phyloP scores from a whole-genome alignment of 2,797 vertebrate species.

The Cirrhinus molitorella region DNA sequence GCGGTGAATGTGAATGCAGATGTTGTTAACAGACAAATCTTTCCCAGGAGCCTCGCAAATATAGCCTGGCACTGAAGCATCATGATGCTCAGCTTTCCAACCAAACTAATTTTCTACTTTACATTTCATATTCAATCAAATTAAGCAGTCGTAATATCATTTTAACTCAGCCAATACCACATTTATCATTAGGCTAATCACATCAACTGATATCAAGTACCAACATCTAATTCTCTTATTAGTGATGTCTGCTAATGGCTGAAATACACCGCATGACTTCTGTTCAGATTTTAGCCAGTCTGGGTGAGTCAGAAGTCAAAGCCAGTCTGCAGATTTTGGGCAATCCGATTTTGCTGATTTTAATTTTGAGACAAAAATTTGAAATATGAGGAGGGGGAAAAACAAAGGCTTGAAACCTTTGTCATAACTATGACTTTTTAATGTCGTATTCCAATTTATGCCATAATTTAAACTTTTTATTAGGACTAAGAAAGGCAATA shows the following conservation, averaged over 20 bases:
- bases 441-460: no score
- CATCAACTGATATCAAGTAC: background rate
- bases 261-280: background rate
- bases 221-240: background rate
- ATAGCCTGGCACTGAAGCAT: background rate
- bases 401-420: no score
- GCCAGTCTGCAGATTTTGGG: background rate
- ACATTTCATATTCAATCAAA: background rate
- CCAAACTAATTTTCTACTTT: conserved; percentile 8
- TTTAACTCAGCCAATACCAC: background rate
- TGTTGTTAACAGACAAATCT: background rate
- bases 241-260: background rate
- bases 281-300: no score
- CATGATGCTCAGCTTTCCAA: conserved; percentile 4
- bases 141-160: background rate
- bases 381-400: no score
- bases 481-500: no score
- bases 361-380: no score
- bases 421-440: no score
- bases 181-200: conserved; percentile 1
- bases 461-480: no score
- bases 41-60: background rate
- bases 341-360: no score
- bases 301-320: background rate
- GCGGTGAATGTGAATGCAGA: conserved; percentile 41